These are phyloP conservation scores for Anabacerthia variegaticeps DNA, from an alignment of 2,797 vertebrate genomes.

Conservation along the genomic window DNA sequence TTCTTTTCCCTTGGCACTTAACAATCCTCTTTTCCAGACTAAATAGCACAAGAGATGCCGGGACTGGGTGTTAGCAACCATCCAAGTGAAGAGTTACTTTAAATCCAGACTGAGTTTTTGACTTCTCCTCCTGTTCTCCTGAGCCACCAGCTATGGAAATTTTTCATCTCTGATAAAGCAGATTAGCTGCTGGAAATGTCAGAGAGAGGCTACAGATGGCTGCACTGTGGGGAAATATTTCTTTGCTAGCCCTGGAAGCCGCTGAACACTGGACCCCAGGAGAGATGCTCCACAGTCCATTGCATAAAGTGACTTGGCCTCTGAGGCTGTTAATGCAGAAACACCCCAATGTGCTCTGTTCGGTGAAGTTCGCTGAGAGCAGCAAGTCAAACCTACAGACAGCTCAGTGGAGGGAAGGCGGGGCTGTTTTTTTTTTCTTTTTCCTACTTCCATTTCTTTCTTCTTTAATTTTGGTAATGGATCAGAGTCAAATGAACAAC, in stretches of 20 bases:
- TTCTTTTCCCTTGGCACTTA: neutral
- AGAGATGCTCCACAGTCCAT: conserved; percentile 39
- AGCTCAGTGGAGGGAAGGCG: conserved; percentile 4
- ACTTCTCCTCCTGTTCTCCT: conserved; percentile 29
- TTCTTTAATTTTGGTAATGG: conserved; percentile 59
- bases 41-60: neutral
- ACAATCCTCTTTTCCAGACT: neutral
- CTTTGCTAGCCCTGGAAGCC: conserved; percentile 25
- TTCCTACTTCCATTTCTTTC: conserved; percentile 13
- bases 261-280: neutral
- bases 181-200: conserved; percentile 63
- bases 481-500: conserved; percentile 72
- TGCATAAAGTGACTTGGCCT: conserved; percentile 43
- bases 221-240: conserved; percentile 50
- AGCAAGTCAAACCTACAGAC: conserved; percentile 24
- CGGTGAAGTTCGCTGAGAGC: neutral
- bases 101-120: conserved; percentile 37
- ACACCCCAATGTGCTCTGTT: neutral
- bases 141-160: conserved; percentile 31
- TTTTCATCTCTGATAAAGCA: conserved; percentile 60
- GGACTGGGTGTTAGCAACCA: conserved; percentile 27
- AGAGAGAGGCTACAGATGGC: conserved; percentile 33
- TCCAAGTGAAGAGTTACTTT: conserved; percentile 20
- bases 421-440: neutral
- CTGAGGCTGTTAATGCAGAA: conserved; percentile 35